Evolutionary conservation across 2,113 vertebrate species (phyloP), one percentile per base, ranked within the genome.

Genomic region (Bufo gargarizans): DNA sequence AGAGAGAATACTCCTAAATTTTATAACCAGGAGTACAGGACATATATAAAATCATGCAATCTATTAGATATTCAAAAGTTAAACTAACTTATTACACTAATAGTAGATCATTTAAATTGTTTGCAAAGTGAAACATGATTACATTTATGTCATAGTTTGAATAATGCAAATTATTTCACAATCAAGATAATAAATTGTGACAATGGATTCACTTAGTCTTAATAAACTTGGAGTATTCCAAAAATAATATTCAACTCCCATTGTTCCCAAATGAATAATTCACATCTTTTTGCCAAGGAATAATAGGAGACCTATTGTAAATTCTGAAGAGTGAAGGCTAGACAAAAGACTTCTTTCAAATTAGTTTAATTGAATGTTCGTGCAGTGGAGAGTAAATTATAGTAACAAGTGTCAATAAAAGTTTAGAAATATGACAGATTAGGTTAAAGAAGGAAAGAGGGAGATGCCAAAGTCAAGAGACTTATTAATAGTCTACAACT

Each of bases 211-310:
- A n/a, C 50, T 85, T 85, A 55, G 33, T 56, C 84, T 74, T 56
- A 85, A 43, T 76, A 58, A 85, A 76, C 45, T 59, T 55, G 49
- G 47, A 43, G 76, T 85, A 71, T 53, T 84, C 53, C 16, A 85
- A 53, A 85, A 85, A 76, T 74, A 74, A 72, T 19, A 58, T 85
- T 85, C 53, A 76, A 74, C 50, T 71, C 83, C 69, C 67, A 85
- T 43, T 85, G n/a, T 85, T 76, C 50, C 71, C 47, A 55, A 85
- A 85, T 74, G 65, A 85, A 72, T 74, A 59, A 72, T 85, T 85
- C 83, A 76, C 22, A 19, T 76, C 11, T 43, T 59, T 76, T 61
- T 43, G 33, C 53, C 13, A 10, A 81, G 78, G 17, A 76, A 72
- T 85, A 76, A 76, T 47, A 45, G 55, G 61, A 85, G 33, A 76